phyloP scores from a whole-genome alignment of 1,140 invertebrate species.

The Bombus confusus region DNA sequence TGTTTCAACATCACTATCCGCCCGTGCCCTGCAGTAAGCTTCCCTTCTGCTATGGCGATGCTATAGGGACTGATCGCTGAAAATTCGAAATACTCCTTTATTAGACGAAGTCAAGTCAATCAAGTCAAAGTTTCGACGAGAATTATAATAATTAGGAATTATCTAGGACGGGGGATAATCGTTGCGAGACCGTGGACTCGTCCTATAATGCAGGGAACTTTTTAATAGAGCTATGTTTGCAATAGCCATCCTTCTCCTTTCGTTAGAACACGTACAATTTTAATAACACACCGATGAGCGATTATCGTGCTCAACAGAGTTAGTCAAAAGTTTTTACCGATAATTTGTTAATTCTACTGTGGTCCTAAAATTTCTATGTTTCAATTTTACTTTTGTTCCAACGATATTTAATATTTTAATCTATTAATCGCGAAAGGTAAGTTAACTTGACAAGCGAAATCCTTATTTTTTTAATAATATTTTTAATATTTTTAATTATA shows the following conservation, averaged over 20 bases:
- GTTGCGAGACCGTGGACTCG: conserved; percentile 29
- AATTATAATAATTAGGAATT: background rate
- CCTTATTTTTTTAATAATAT: too few relatives aligned
- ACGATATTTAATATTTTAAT: background rate
- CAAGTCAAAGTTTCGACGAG: background rate
- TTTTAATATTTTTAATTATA: too few relatives aligned
- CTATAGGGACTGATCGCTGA: conserved; percentile 39
- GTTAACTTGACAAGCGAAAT: too few relatives aligned
- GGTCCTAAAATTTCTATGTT: too few relatives aligned
- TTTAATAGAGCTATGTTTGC: conserved; percentile 7
- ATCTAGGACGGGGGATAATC: background rate
- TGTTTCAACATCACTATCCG: conserved; percentile 64
- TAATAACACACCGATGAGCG: background rate
- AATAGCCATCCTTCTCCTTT: background rate
- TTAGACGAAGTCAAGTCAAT: background rate
- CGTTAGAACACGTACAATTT: background rate
- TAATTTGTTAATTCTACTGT: too few relatives aligned
- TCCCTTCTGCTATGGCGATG: conserved; percentile 38
- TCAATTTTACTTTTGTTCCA: background rate
- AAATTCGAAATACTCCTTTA: conserved; percentile 45
- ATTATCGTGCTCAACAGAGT: background rate
- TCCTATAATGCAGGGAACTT: conserved; percentile 1
- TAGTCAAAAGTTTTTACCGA: background rate
- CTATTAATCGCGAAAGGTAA: too few relatives aligned
- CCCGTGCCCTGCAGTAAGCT: conserved; percentile 33